A percentile compares a stretch with the other conserved stretches of the same genome.
These are phyloP conservation scores for Calonectris borealis DNA, from an alignment of 2,113 vertebrate genomes.

Conservation along the genomic window DNA sequence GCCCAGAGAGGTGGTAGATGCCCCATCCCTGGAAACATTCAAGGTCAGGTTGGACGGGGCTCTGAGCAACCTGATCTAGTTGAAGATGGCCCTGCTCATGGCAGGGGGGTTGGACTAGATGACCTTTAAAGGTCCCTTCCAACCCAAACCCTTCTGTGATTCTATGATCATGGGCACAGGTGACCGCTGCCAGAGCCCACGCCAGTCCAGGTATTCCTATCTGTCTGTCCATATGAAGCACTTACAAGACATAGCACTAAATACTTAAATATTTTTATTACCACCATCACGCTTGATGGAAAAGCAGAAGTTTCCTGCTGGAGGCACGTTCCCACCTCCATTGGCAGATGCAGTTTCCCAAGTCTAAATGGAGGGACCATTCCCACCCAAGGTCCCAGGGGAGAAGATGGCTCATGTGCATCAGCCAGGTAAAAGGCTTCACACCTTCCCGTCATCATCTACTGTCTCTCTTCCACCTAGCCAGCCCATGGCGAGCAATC, in stretches of 20 bases:
- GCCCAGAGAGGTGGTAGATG: background rate
- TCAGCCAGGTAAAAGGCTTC: background rate
- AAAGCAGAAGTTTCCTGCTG: background rate
- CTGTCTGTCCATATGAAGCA: background rate
- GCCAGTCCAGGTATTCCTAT: background rate
- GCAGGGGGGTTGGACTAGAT: background rate
- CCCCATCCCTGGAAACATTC: background rate
- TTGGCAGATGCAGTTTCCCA: fast-evolving
- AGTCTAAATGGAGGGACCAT: background rate
- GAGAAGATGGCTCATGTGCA: fast-evolving
- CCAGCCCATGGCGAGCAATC: background rate
- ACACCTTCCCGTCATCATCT: background rate
- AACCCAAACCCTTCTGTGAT: fast-evolving
- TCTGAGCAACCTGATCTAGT: fast-evolving
- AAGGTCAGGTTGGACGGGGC: background rate
- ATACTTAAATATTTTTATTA: background rate
- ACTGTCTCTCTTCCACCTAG: background rate
- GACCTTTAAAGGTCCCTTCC: background rate
- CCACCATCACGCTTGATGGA: fast-evolving
- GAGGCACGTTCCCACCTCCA: background rate
- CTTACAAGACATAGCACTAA: fast-evolving
- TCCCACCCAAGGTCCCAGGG: background rate
- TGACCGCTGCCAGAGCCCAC: fast-evolving
- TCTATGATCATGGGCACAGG: background rate
- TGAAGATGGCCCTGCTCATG: fast-evolving